These are phyloP conservation scores for Parnassius apollo DNA, from an alignment of 2,888 invertebrate genomes.

Conservation along the genomic window DNA sequence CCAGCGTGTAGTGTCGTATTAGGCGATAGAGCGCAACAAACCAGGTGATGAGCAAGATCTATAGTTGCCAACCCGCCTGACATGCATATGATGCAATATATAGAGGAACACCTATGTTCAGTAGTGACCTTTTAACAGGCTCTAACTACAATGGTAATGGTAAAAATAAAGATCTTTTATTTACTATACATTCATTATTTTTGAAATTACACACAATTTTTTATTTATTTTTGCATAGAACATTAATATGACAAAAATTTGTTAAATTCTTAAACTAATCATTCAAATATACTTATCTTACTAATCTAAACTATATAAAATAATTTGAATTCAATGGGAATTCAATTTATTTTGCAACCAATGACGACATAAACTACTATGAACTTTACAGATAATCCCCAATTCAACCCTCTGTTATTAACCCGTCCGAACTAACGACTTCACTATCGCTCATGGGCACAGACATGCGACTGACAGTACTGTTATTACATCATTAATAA, in stretches of 20 bases:
- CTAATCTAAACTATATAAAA: too few relatives aligned
- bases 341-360: conserved; percentile 31
- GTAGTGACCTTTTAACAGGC: too few relatives aligned
- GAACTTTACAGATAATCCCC: conserved; percentile 67
- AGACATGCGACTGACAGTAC: conserved; percentile 79
- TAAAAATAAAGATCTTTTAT: neutral
- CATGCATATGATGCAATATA: neutral
- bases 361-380: conserved; percentile 42
- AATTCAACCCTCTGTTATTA: conserved; percentile 71
- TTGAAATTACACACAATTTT: neutral
- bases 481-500: conserved; percentile 82
- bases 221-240: neutral
- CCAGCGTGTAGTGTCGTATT: too few relatives aligned
- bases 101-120: neutral
- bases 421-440: conserved; percentile 77
- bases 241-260: too few relatives aligned
- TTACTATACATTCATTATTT: neutral
- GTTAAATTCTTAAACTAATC: too few relatives aligned
- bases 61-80: too few relatives aligned
- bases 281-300: too few relatives aligned
- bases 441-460: conserved; percentile 77
- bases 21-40: too few relatives aligned
- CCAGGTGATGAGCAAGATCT: too few relatives aligned
- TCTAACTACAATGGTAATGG: neutral
- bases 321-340: neutral